Base-by-base conservation (phyloP, 2,888 invertebrate genomes). In the Acleris sparsana region DNA sequence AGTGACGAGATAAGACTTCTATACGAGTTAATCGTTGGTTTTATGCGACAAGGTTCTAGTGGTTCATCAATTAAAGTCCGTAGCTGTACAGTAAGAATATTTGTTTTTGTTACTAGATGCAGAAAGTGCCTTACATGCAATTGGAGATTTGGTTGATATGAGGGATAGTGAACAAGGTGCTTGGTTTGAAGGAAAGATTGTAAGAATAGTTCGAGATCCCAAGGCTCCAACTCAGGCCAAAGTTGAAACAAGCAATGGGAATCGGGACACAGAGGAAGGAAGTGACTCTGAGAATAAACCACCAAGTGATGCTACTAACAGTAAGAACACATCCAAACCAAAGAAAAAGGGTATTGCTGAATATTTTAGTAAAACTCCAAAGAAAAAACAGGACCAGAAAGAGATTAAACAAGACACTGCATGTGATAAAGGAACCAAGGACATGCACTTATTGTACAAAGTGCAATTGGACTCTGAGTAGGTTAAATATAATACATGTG, bases 101-200 rank as follows among this genome's bases (percentile, higher is more conserved):
- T 46, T 25, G 48, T 62, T 46, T 67, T 67, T 56, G 56, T 62
- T 46, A 68, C 69, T 77, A 84, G 93, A 93, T 80, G 84, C 87
- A 2, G 80, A 81, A 53, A 94, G 94, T 75, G 77, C 80, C 59
- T 87, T 93, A 71, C 95, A 94, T 74, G 83, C 86, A 74, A 73
- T 93, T 60, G 95, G 95, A 22, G 96, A 97, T 80, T 82, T 94
- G 0, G 87, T 97, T 63, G 97, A 97, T 83, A 93, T 94, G 59
- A 88, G 93, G 65, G 94, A 95, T 74, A 77, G 81, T n/a, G 89
- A 92, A 58, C 88, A 93, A 75, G 96, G 96, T 7, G 94, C 95
- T 9, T 97, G 97, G 97, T 94, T 94, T 82, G 96, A 97, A 86
- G 96, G 94, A 0, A 93, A 92, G 77, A 92, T 96, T 69, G 72